These are phyloP conservation scores for Scaeva pyrastri DNA, from an alignment of 2,888 invertebrate species.

Conservation along the genomic window DNA sequence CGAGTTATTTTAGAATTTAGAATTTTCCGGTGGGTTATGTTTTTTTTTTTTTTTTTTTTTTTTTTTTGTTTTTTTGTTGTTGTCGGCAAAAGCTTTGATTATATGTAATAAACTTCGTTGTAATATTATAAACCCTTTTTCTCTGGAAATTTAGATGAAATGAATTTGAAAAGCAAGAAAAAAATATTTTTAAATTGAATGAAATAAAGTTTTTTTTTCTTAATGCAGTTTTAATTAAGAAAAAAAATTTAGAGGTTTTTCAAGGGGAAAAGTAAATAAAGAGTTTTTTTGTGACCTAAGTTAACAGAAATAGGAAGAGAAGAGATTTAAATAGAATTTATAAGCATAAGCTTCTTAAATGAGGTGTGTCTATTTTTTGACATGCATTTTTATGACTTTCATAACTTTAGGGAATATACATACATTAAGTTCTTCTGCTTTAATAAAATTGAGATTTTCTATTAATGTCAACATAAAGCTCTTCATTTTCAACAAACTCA, in stretches of 20 bases:
- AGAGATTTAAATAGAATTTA: neutral
- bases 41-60: too few species aligned
- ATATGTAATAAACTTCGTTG: constrained; percentile 49
- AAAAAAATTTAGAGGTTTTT: constrained; percentile 6
- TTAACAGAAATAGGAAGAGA: neutral
- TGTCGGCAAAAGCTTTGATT: constrained; percentile 20
- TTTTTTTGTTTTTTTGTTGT: neutral
- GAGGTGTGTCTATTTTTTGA: too few species aligned
- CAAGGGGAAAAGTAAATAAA: neutral
- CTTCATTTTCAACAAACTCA: too few species aligned
- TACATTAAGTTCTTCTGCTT: too few species aligned
- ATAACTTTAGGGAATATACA: too few species aligned
- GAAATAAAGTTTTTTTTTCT: constrained; percentile 33
- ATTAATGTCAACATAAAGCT: too few species aligned
- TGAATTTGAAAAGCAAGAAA: neutral
- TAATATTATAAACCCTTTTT: constrained; percentile 55
- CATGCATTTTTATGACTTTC: too few species aligned
- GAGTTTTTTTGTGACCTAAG: too few species aligned
- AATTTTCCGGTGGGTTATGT: constrained; percentile 14
- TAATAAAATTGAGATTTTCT: too few species aligned
- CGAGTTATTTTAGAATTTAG: constrained; percentile 45
- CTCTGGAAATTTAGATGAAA: neutral
- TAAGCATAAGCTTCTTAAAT: too few species aligned
- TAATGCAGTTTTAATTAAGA: constrained; percentile 48
- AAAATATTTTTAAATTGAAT: neutral